Conservation (phyloP, 2,888 invertebrate species). For the Andrena minutula region DNA sequence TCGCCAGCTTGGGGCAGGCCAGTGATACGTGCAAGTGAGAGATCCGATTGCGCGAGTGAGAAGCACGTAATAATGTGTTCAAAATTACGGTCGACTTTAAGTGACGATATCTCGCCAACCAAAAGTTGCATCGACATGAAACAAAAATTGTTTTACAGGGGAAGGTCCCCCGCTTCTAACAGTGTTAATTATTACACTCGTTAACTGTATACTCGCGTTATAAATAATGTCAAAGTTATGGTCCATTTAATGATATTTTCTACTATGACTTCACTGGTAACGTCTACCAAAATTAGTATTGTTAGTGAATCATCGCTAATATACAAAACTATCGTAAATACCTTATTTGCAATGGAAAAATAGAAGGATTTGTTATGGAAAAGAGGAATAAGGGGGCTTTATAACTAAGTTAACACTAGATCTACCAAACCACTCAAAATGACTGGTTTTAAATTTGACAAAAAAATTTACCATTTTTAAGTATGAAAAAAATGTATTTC, state of each 20-base stretch:
- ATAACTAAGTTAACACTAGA: too few species aligned
- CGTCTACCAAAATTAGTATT: not conserved
- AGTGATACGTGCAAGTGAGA: not conserved
- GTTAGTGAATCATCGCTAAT: too few species aligned
- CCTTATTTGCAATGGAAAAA: too few species aligned
- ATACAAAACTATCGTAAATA: too few species aligned
- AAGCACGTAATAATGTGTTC: not conserved
- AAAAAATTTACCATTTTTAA: too few species aligned
- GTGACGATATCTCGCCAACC: constrained; percentile 25
- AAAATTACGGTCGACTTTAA: constrained; percentile 4
- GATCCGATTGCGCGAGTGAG: not conserved
- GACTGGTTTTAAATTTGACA: too few species aligned
- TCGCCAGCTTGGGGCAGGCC: not conserved
- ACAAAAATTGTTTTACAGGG: not conserved
- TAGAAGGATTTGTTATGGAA: too few species aligned
- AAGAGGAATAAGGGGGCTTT: too few species aligned
- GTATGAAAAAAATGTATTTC: too few species aligned
- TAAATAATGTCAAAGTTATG: not conserved
- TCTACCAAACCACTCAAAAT: too few species aligned
- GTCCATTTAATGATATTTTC: not conserved
- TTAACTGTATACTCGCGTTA: not conserved
- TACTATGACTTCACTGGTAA: not conserved
- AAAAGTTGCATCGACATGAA: not conserved
- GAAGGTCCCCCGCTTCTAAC: not conserved
- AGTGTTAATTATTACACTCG: not conserved